These are phyloP conservation scores for Lasioglossum figueresi DNA, from an alignment of 2,888 invertebrate species.

Conservation along the genomic window DNA sequence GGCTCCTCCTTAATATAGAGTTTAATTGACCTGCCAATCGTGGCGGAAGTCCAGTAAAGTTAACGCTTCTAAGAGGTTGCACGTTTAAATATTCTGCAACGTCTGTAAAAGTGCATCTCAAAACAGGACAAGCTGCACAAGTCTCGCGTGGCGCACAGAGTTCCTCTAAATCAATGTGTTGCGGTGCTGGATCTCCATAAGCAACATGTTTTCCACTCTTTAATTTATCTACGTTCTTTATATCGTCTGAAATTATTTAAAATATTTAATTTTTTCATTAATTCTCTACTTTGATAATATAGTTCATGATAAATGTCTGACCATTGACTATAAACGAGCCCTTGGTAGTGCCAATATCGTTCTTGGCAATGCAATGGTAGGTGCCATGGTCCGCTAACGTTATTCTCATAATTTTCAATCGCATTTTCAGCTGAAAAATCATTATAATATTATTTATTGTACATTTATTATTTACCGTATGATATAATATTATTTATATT, in stretches of 20 bases:
- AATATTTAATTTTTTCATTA: slow-evolving; percentile 10
- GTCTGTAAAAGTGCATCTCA: slow-evolving; percentile 80
- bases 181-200: slow-evolving; percentile 88
- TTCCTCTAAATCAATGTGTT: slow-evolving; percentile 86
- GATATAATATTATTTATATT: slow-evolving; percentile 27
- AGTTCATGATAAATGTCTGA: slow-evolving; percentile 47
- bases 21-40: slow-evolving; percentile 74
- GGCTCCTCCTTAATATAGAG: neutral
- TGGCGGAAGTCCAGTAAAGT: slow-evolving; percentile 75
- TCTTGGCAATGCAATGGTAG: slow-evolving; percentile 94
- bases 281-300: neutral
- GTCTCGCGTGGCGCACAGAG: slow-evolving; percentile 87
- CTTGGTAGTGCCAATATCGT: slow-evolving; percentile 91
- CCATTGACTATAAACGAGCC: slow-evolving; percentile 90
- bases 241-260: slow-evolving; percentile 64
- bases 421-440: slow-evolving; percentile 89
- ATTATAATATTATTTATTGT: slow-evolving; percentile 5
- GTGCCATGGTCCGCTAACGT: slow-evolving; percentile 89
- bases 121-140: slow-evolving; percentile 87
- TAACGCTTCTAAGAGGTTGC: slow-evolving; percentile 74
- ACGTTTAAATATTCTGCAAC: slow-evolving; percentile 75
- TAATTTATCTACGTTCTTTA: slow-evolving; percentile 66
- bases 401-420: slow-evolving; percentile 90
- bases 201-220: slow-evolving; percentile 80
- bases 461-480: neutral